Evolutionary conservation across 2,113 vertebrate species (phyloP).

Genomic region (Labrus mixtus): DNA sequence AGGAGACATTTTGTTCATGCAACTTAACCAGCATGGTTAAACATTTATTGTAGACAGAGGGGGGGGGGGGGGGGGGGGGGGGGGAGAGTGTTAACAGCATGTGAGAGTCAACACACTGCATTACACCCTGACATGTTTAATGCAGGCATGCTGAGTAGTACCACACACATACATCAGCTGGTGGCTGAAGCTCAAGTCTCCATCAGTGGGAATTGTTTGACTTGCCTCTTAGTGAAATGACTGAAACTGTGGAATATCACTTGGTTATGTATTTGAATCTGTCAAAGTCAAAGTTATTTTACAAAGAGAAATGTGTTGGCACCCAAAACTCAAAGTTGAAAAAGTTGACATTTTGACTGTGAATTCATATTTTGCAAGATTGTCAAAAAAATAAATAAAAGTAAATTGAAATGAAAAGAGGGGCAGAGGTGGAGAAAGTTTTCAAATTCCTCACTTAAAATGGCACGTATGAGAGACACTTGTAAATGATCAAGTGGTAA

Average conservation of each 20-base stretch:
- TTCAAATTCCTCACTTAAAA: too few species aligned
- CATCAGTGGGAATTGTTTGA: neutral
- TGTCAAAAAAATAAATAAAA: too few species aligned
- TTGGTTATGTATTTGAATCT: constrained; percentile 5
- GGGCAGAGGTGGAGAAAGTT: too few species aligned
- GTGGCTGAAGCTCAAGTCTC: neutral
- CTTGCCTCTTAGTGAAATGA: neutral
- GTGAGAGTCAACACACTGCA: constrained; percentile 27
- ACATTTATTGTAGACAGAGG: constrained; percentile 23
- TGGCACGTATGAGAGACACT: too few species aligned
- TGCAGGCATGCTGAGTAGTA: neutral
- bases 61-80: neutral
- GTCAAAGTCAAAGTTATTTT: too few species aligned
- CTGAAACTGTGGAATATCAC: constrained; percentile 3
- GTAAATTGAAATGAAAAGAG: too few species aligned
- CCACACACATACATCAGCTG: neutral
- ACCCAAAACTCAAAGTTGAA: neutral
- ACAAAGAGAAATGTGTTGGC: too few species aligned
- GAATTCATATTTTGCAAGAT: too few species aligned
- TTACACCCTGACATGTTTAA: constrained; percentile 10
- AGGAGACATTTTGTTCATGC: neutral
- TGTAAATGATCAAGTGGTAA: too few species aligned
- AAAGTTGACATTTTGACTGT: too few species aligned
- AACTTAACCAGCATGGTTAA: constrained; percentile 28
- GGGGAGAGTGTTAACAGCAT: constrained; percentile 19